These are phyloP conservation scores for Meloidogyne floridensis DNA, from an alignment of 1,140 invertebrate species.

Conservation along the genomic window DNA sequence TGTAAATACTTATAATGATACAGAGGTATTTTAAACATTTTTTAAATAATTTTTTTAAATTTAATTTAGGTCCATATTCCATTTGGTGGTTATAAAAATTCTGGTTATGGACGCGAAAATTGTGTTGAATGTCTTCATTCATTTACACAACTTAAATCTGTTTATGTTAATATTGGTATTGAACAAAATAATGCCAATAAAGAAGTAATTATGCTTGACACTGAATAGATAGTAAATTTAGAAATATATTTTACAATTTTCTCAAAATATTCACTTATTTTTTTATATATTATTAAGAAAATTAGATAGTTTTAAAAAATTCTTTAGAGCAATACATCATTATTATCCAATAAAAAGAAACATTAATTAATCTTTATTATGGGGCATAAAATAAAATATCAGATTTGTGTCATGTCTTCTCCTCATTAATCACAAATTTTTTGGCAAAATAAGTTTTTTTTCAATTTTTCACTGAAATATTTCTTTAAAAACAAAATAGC, in stretches of 20 bases:
- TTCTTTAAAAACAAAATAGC: too few species aligned
- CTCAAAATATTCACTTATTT: slow-evolving; percentile 3
- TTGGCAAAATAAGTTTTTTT: too few species aligned
- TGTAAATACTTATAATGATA: slow-evolving; percentile 66
- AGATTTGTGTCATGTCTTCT: too few species aligned
- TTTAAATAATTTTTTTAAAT: slow-evolving; percentile 43
- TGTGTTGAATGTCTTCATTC: slow-evolving; percentile 68
- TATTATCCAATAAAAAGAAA: too few species aligned
- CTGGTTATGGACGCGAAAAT: slow-evolving; percentile 68
- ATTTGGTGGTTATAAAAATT: slow-evolving; percentile 61
- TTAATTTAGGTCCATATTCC: slow-evolving; percentile 54
- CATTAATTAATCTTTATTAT: too few species aligned
- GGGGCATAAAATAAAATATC: too few species aligned
- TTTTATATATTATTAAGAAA: neutral
- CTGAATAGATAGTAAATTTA: too few species aligned
- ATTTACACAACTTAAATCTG: slow-evolving; percentile 70
- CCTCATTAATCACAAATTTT: too few species aligned
- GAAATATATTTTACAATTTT: too few species aligned
- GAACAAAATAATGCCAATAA: neutral
- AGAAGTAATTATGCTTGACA: neutral
- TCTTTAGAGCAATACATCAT: too few species aligned
- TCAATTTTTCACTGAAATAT: too few species aligned
- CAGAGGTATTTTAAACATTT: slow-evolving; percentile 46
- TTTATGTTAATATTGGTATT: slow-evolving; percentile 56
- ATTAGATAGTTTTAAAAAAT: too few species aligned